phyloP scores from a whole-genome alignment of 2,113 vertebrate genomes.

The Mus musculus region GRCm39 chr7:122234001-122234500 shows the following conservation, averaged over 20 bases:
- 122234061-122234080: background rate
- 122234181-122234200: background rate
- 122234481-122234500: background rate
- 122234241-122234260: background rate
- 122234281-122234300: background rate
- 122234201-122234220: background rate
- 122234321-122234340: background rate
- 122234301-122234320: background rate
- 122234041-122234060: background rate
- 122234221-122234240: background rate
- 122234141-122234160: background rate
- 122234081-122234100: background rate
- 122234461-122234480: background rate
- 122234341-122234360: background rate
- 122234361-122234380: background rate
- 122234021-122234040: background rate
- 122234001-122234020: background rate
- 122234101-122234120: background rate
- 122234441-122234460: background rate
- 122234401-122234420: background rate
- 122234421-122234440: background rate
- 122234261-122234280: background rate
- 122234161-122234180: background rate
- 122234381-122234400: background rate
- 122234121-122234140: background rate